Conservation (phyloP, 2,888 invertebrate species). For the Shargacucullia verbasci region DNA sequence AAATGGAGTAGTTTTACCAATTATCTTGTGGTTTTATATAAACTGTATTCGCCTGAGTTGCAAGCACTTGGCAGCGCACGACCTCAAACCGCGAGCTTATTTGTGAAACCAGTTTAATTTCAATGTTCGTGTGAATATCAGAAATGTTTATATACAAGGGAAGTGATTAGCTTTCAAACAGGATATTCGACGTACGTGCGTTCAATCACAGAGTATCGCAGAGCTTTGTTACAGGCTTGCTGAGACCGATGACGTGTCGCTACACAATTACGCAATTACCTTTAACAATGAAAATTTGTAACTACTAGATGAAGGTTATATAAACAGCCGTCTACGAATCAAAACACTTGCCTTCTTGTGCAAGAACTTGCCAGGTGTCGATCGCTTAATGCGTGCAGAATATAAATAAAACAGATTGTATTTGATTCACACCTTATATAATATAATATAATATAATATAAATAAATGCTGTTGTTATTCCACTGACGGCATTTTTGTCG, state of each 20-base stretch:
- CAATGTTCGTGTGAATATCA: slow-evolving; percentile 53
- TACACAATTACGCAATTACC: slow-evolving; percentile 39
- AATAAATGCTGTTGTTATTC: slow-evolving; percentile 60
- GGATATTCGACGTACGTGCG: slow-evolving; percentile 52
- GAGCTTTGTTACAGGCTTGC: slow-evolving; percentile 40
- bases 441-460: slow-evolving; percentile 53
- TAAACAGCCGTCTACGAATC: slow-evolving; percentile 51
- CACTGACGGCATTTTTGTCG: slow-evolving; percentile 53
- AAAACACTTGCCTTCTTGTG: slow-evolving; percentile 56
- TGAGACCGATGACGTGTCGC: slow-evolving; percentile 37
- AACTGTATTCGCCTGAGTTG: neutral
- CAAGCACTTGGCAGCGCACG: slow-evolving; percentile 11
- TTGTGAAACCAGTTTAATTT: slow-evolving; percentile 45
- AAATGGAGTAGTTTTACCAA: no score
- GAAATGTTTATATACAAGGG: slow-evolving; percentile 38
- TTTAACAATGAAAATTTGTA: slow-evolving; percentile 55
- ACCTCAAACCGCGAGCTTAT: slow-evolving; percentile 31
- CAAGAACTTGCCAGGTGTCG: slow-evolving; percentile 65
- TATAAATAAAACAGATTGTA: slow-evolving; percentile 69
- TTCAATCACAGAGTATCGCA: slow-evolving; percentile 42
- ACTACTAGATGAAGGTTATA: slow-evolving; percentile 47
- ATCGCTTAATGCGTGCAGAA: slow-evolving; percentile 59
- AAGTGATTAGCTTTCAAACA: slow-evolving; percentile 50
- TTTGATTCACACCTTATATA: slow-evolving; percentile 56
- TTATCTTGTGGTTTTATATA: no score